Percentiles rank a stretch among this genome's conserved stretches.
phyloP scores from a whole-genome alignment of 2,113 vertebrate genomes.

The Chunga burmeisteri region DNA sequence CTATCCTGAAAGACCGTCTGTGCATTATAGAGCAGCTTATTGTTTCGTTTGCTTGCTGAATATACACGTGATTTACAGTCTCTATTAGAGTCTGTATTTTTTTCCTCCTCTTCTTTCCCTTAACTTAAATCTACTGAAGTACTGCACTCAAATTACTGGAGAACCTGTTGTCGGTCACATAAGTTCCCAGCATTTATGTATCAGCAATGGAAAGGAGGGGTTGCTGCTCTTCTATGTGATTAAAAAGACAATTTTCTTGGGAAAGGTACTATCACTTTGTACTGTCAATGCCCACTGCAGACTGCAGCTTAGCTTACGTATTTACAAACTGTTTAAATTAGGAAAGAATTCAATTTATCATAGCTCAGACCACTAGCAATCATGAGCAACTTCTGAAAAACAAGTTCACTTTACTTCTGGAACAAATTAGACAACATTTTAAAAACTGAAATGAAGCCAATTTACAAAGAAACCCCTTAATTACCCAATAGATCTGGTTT shows the following conservation, averaged over 20 bases:
- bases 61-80: background rate
- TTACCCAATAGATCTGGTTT: background rate
- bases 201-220: background rate
- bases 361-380: background rate
- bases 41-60: slow-evolving; percentile 41
- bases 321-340: background rate
- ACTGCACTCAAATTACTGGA: background rate
- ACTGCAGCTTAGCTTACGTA: background rate
- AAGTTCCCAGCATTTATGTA: background rate
- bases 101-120: background rate
- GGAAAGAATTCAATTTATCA: background rate
- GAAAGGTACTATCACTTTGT: background rate
- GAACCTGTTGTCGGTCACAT: background rate
- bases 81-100: background rate
- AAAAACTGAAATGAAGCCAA: slow-evolving; percentile 20
- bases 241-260: background rate
- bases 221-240: background rate
- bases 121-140: background rate
- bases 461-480: slow-evolving; percentile 12
- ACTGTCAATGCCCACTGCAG: background rate
- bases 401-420: slow-evolving; percentile 15
- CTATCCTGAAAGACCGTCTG: slow-evolving; percentile 5
- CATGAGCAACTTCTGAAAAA: background rate
- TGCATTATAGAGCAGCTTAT: slow-evolving; percentile 17
- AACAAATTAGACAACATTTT: slow-evolving; percentile 2